Base-by-base conservation (phyloP, 2,113 vertebrate genomes). In the Onychorhynchus coronatus region DNA sequence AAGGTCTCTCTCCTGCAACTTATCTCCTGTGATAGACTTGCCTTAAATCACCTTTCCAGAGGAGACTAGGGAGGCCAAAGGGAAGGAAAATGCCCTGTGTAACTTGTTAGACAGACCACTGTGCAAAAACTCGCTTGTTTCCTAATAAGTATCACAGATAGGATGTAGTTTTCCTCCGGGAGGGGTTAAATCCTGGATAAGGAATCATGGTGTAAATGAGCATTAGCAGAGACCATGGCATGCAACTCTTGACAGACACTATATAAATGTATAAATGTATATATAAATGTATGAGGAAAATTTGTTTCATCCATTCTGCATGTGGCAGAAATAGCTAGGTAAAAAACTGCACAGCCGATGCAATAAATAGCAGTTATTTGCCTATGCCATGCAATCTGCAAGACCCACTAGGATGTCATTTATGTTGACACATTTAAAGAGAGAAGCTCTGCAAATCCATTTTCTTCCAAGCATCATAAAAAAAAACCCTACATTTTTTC, bases 341-440 rank as follows among this genome's bases (percentile, higher is more conserved):
- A 83, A 97, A 93, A 96, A 88, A 92, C 18, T 66, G 78, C 75
- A 63, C 37, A 77, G 85, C 37, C 42, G 25, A 62, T 80, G 85
- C 88, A 91, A 96, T 96, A 95, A 96, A 96, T 76, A 93, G 93
- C 79, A 85, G 89, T 93, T 93, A 97, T 94, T 94, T 96, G 93
- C 78, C 89, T 91, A 49, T 80, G 91, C 91, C 81, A 63, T 85
- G 85, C 53, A 86, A 95, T 89, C 91, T 93, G 81, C 88, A 88
- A 91, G 94, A 93, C 91, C 82, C 79, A 73, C 70, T 89, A 92
- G 77, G 62, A 79, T 94, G 93, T 91, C 94, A 82, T 96, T 97
- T 94, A 94, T 76, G 87, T 87, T 94, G 93, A 89, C 91, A 95
- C 81, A 71, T 95, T 95, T 95, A 87, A 92, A 89, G 87, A 91